phyloP scores from a whole-genome alignment of 35 echinoderm and acorn worm genomes.

The Ophiothrix spiculata region DNA sequence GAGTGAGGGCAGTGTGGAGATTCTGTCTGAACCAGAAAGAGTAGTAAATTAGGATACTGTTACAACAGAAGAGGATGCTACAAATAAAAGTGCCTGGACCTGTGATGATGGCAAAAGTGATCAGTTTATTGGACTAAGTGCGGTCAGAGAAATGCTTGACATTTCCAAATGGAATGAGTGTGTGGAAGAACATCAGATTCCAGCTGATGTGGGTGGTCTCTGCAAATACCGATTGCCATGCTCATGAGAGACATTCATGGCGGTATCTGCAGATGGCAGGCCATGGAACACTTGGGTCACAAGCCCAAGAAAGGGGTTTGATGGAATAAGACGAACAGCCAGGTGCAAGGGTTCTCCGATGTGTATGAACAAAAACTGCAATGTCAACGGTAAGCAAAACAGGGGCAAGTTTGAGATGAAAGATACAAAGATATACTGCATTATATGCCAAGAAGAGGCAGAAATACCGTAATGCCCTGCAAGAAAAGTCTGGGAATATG shows the following conservation, averaged over 20 bases:
- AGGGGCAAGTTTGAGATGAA: not conserved
- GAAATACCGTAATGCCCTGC: not conserved
- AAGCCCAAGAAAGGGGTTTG: not conserved
- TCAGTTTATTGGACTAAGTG: too few species aligned
- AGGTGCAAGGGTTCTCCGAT: not conserved
- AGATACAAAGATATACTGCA: not conserved
- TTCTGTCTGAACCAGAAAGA: not conserved
- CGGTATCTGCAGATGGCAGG: not conserved
- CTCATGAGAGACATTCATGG: not conserved
- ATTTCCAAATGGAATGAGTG: not conserved
- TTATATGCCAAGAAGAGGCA: not conserved
- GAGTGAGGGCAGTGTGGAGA: not conserved
- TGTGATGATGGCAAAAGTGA: not conserved
- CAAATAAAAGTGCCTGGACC: not conserved
- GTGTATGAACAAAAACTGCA: not conserved
- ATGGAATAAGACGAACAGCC: not conserved
- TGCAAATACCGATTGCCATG: slow-evolving; percentile 4
- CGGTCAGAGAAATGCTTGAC: not conserved
- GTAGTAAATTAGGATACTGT: not conserved
- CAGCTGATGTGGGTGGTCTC: not conserved
- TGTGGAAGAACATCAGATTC: not conserved
- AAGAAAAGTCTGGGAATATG: slow-evolving; percentile 4
- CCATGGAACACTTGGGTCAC: not conserved
- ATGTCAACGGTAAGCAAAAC: not conserved
- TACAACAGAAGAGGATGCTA: not conserved